These are phyloP conservation scores for Seriola rivoliana DNA, from an alignment of 2,113 vertebrate species.

Conservation along the genomic window DNA sequence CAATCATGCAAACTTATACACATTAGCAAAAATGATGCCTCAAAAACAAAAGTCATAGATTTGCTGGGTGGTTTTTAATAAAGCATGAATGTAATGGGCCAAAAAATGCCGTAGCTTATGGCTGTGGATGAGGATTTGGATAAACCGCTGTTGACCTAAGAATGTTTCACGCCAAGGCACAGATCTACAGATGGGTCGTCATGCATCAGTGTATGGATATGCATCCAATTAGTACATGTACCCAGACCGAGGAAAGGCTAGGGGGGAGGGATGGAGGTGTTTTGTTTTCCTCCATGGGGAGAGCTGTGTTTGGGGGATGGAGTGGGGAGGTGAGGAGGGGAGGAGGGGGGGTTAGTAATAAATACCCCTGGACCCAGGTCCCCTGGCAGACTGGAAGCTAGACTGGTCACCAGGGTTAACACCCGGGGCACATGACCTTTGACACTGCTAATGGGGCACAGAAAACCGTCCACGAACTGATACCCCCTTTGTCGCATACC, in stretches of 20 bases:
- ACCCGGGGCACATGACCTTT: constrained; percentile 86
- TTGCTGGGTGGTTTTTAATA: constrained; percentile 23
- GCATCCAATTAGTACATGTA: constrained; percentile 77
- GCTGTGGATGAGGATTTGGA: constrained; percentile 25
- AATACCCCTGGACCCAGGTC: constrained; percentile 84
- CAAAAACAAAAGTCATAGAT: constrained; percentile 35
- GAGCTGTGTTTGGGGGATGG: constrained; percentile 61
- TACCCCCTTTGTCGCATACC: constrained; percentile 86
- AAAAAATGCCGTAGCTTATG: constrained; percentile 7
- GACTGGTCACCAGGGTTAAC: constrained; percentile 88
- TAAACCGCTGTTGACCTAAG: constrained; percentile 45
- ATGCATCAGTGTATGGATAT: constrained; percentile 72
- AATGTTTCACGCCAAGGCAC: constrained; percentile 44
- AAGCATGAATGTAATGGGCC: constrained; percentile 33
- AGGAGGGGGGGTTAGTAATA: constrained; percentile 76
- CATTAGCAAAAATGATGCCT: constrained; percentile 37
- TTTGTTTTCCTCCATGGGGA: constrained; percentile 79
- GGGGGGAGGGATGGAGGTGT: constrained; percentile 59
- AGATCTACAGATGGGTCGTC: constrained; percentile 73
- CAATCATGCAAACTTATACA: constrained; percentile 43
- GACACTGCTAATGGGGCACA: constrained; percentile 89
- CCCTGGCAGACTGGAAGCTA: constrained; percentile 87
- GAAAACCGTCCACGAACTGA: constrained; percentile 85
- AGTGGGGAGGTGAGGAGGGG: constrained; percentile 14
- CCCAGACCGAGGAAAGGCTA: constrained; percentile 32